phyloP scores from a whole-genome alignment of 2,113 vertebrate species.

The Urocitellus parryii region DNA sequence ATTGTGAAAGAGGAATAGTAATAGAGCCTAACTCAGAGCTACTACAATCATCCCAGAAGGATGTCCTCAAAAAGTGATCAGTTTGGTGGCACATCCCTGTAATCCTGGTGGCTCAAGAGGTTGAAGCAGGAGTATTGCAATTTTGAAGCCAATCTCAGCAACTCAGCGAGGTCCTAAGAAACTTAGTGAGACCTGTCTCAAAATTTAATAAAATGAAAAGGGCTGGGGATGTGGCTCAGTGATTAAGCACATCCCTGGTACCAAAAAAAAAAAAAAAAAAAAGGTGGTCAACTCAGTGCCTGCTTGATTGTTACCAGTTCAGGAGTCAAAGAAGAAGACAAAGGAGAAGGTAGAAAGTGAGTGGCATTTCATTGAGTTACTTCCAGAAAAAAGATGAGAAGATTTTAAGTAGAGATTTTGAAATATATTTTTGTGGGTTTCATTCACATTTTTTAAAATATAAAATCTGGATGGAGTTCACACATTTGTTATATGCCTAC shows the following conservation, averaged over 20 bases:
- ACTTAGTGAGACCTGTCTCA: neutral
- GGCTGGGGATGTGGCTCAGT: neutral
- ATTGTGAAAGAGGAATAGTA: neutral
- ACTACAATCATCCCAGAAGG: neutral
- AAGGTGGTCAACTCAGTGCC: neutral
- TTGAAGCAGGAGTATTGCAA: neutral
- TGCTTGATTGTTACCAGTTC: neutral
- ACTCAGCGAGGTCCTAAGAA: neutral
- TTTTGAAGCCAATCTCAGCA: neutral
- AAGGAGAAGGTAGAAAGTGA: neutral
- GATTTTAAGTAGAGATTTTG: slow-evolving; percentile 8
- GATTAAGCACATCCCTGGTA: neutral
- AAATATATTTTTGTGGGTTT: neutral
- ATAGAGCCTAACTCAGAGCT: neutral
- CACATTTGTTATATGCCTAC: neutral
- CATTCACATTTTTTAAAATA: neutral
- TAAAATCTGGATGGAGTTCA: neutral
- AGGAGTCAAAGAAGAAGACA: neutral
- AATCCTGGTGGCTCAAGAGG: neutral
- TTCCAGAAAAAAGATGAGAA: neutral
- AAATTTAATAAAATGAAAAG: neutral
- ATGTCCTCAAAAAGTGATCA: neutral
- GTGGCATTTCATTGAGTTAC: neutral
- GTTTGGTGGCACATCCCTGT: neutral
- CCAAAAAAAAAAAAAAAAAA: no score